A percentile compares a stretch with the other conserved stretches of the same genome.
Evolutionary conservation across 2,888 invertebrate genomes (phyloP).

Genomic region (Eledone cirrhosa): DNA sequence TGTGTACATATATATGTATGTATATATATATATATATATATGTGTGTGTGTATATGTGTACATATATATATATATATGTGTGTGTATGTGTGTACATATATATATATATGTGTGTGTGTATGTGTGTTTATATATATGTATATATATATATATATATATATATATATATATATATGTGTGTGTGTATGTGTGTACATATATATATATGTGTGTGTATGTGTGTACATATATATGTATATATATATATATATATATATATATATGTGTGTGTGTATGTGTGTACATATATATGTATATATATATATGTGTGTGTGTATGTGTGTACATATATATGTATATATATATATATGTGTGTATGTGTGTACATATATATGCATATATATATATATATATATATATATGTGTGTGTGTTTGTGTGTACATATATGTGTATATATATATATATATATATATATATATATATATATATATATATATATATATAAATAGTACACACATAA

Average conservation of each 20-base stretch:
- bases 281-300: background rate
- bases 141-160: background rate
- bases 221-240: background rate
- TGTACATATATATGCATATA: slow-evolving; percentile 6
- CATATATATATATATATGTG: too few relatives aligned
- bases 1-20: too few relatives aligned
- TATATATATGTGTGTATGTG: slow-evolving; percentile 11
- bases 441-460: too few relatives aligned
- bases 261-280: background rate
- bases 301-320: background rate
- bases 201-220: background rate
- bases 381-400: background rate
- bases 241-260: slow-evolving; percentile 5
- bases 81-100: too few relatives aligned
- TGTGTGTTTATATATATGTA: background rate
- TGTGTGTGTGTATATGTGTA: too few relatives aligned
- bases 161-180: background rate
- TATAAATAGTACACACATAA: too few relatives aligned
- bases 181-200: background rate
- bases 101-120: background rate
- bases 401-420: too few relatives aligned
- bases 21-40: background rate
- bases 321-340: background rate
- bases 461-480: too few relatives aligned
- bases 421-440: too few relatives aligned